Evolutionary conservation across 1,140 invertebrate genomes (phyloP).

Genomic region (Ceratoteleas bidentatus): DNA sequence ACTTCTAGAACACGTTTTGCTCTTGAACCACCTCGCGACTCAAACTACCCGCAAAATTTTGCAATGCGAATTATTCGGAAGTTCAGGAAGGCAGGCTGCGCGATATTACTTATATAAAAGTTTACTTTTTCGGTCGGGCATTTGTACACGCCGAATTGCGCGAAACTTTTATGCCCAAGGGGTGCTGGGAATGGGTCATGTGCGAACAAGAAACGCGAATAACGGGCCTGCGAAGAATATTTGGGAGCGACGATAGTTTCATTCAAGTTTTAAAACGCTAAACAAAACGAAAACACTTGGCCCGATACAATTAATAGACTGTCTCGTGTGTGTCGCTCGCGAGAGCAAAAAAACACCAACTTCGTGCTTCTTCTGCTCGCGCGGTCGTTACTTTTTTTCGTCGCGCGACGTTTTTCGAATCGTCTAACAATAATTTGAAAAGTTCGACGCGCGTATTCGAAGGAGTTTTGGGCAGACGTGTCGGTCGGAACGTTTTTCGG

Average conservation of each 20-base stretch:
- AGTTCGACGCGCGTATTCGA: not conserved
- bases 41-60: constrained; percentile 60
- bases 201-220: constrained; percentile 63
- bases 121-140: constrained; percentile 64
- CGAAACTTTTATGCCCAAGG: constrained; percentile 58
- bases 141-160: constrained; percentile 66
- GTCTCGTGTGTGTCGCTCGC: not conserved
- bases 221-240: constrained; percentile 57
- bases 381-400: constrained; percentile 11
- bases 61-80: constrained; percentile 58
- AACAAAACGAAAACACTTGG: constrained; percentile 44
- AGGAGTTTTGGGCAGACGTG: too few species aligned
- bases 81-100: constrained; percentile 55
- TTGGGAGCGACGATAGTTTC: constrained; percentile 60
- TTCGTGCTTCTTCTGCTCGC: too few species aligned
- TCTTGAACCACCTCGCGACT: constrained; percentile 43
- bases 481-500: too few species aligned
- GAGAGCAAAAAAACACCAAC: too few species aligned
- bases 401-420: constrained; percentile 11
- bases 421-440: constrained; percentile 14
- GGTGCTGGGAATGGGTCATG: constrained; percentile 64
- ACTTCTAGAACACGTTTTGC: constrained; percentile 42
- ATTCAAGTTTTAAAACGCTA: constrained; percentile 49
- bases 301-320: constrained; percentile 48
- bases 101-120: constrained; percentile 68